Percentiles rank a stretch among this genome's conserved stretches.
Evolutionary conservation across 1,140 invertebrate species (phyloP).

Genomic region (Drosophila orosa): DNA sequence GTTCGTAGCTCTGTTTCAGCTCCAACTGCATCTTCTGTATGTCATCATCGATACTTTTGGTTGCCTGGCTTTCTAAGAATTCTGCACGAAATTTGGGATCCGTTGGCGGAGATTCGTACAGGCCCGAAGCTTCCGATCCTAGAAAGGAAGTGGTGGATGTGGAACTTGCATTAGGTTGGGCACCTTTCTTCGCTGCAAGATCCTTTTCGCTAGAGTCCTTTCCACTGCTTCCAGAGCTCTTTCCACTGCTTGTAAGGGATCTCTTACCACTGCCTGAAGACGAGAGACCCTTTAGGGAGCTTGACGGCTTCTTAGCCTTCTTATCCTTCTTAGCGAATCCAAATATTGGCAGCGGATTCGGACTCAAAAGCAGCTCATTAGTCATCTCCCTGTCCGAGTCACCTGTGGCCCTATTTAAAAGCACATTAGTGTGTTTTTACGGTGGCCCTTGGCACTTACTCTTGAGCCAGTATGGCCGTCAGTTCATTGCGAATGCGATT

Average conservation of each 20-base stretch:
- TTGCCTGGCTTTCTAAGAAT: slow-evolving; percentile 41
- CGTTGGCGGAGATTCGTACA: slow-evolving; percentile 5
- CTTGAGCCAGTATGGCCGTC: slow-evolving; percentile 60
- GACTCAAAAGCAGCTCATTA: slow-evolving; percentile 50
- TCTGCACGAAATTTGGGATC: slow-evolving; percentile 32
- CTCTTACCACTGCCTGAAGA: slow-evolving; percentile 4
- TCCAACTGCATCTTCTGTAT: slow-evolving; percentile 71
- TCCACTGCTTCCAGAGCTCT: slow-evolving; percentile 37
- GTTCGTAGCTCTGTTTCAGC: slow-evolving; percentile 68
- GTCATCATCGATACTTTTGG: slow-evolving; percentile 63
- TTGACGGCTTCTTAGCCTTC: slow-evolving; percentile 3
- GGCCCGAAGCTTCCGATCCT: background rate
- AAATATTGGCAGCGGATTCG: slow-evolving; percentile 49
- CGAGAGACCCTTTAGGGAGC: background rate
- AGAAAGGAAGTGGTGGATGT: slow-evolving; percentile 19
- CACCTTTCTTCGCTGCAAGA: background rate
- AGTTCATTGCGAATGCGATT: slow-evolving; percentile 66
- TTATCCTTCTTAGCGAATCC: background rate
- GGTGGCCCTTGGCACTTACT: slow-evolving; percentile 38
- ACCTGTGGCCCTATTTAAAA: slow-evolving; percentile 25
- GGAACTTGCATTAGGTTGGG: background rate
- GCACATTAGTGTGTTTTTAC: background rate
- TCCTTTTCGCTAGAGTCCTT: slow-evolving; percentile 22
- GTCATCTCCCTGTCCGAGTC: slow-evolving; percentile 40
- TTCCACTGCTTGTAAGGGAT: slow-evolving; percentile 26